These are phyloP conservation scores for Ips typographus DNA, from an alignment of 1,140 invertebrate genomes.

Conservation along the genomic window DNA sequence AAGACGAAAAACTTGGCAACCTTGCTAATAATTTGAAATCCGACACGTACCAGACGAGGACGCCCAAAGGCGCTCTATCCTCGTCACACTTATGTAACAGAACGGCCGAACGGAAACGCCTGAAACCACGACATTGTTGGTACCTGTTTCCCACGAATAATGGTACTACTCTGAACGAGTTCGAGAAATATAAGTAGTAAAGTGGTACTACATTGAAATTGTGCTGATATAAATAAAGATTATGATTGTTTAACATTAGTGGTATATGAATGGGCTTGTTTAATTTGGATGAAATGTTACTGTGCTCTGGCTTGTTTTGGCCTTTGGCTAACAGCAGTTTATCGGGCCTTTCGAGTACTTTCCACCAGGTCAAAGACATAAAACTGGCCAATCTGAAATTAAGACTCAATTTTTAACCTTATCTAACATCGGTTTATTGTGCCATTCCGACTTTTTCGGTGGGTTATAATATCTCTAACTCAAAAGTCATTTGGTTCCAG, in stretches of 20 bases:
- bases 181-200: slow-evolving; percentile 35
- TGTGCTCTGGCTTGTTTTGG: background rate
- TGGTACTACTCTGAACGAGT: slow-evolving; percentile 33
- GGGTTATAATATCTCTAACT: slow-evolving; percentile 8
- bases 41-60: slow-evolving; percentile 31
- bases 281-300: slow-evolving; percentile 7
- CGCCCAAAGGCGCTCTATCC: slow-evolving; percentile 5
- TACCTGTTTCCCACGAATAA: slow-evolving; percentile 36
- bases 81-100: slow-evolving; percentile 23
- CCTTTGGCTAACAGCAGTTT: background rate
- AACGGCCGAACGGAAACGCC: slow-evolving; percentile 27
- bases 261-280: slow-evolving; percentile 6
- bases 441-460: slow-evolving; percentile 6
- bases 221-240: slow-evolving; percentile 35
- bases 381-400: too few relatives aligned
- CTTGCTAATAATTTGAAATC: slow-evolving; percentile 15
- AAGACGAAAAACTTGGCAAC: background rate
- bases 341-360: too few relatives aligned
- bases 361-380: too few relatives aligned
- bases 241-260: slow-evolving; percentile 28
- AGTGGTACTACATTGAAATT: slow-evolving; percentile 34
- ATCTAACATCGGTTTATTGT: slow-evolving; percentile 8
- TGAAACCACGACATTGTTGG: slow-evolving; percentile 35
- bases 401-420: background rate
- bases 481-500: slow-evolving; percentile 8